phyloP scores from a whole-genome alignment of 1,140 invertebrate species.

The Philaenus spumarius region DNA sequence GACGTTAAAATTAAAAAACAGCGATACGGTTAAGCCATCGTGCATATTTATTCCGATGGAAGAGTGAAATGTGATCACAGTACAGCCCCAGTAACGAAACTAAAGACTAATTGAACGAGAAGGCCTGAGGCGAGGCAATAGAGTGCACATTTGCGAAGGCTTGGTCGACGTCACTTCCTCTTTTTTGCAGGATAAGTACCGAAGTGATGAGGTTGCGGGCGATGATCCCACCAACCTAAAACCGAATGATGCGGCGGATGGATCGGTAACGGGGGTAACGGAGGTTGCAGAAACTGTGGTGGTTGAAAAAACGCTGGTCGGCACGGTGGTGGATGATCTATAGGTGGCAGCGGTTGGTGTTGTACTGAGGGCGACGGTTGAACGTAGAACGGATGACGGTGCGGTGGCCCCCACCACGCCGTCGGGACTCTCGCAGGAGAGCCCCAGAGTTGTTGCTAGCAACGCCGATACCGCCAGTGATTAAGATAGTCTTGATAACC shows the following conservation, averaged over 20 bases:
- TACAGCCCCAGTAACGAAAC: slow-evolving; percentile 2
- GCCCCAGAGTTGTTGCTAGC: slow-evolving; percentile 46
- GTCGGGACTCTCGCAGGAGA: slow-evolving; percentile 14
- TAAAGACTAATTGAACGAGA: slow-evolving; percentile 12
- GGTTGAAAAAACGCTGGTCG: too few species aligned
- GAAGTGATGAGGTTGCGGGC: not conserved
- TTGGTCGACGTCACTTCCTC: slow-evolving; percentile 15
- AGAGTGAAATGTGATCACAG: not conserved
- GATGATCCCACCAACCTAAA: slow-evolving; percentile 8
- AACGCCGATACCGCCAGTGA: slow-evolving; percentile 49
- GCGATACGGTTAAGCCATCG: too few species aligned
- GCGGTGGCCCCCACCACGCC: slow-evolving; percentile 3
- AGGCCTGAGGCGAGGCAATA: slow-evolving; percentile 13
- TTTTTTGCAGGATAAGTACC: slow-evolving; percentile 14
- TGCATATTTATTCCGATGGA: too few species aligned
- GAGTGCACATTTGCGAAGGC: slow-evolving; percentile 12
- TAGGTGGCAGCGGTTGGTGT: not conserved
- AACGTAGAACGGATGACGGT: not conserved
- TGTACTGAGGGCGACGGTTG: not conserved
- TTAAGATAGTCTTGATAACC: slow-evolving; percentile 76
- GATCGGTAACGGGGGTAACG: too few species aligned
- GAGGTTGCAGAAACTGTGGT: too few species aligned
- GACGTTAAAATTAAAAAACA: too few species aligned
- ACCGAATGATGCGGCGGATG: not conserved
- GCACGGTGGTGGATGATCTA: not conserved